phyloP scores from a whole-genome alignment of 2,113 vertebrate genomes.

The Sylvia atricapilla region DNA sequence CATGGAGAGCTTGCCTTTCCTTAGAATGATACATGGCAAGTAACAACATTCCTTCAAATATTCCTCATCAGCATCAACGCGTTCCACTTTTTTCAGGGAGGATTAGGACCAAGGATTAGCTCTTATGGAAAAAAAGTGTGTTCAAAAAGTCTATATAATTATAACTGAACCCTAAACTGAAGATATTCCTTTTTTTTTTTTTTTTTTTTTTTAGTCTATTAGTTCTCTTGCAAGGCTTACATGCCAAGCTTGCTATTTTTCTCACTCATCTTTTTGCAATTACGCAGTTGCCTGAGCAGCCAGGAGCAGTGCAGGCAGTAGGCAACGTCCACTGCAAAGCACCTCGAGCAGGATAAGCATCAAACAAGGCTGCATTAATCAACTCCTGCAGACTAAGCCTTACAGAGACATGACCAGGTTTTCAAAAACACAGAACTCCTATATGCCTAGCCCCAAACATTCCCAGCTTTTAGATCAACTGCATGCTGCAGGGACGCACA shows the following conservation, averaged over 20 bases:
- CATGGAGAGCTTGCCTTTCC: neutral
- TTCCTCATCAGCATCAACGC: neutral
- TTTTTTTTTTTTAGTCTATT: neutral
- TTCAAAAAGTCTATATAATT: neutral
- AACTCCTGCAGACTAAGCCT: neutral
- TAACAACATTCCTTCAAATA: neutral
- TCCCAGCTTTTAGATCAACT: neutral
- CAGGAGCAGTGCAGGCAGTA: neutral
- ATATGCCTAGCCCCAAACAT: neutral
- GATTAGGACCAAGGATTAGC: neutral
- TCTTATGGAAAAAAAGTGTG: neutral
- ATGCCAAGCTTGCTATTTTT: neutral
- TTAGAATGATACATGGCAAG: neutral
- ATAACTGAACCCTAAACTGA: neutral
- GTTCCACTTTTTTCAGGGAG: neutral
- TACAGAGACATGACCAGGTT: fast-evolving
- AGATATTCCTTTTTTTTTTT: neutral
- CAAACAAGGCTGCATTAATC: neutral
- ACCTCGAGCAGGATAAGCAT: neutral
- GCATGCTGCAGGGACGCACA: neutral
- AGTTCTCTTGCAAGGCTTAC: neutral
- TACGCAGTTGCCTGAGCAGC: neutral
- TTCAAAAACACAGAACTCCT: neutral
- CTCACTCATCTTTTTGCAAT: neutral
- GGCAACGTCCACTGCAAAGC: neutral